Evolutionary conservation across 2,888 invertebrate genomes (phyloP).

Genomic region (Atherix ibis): DNA sequence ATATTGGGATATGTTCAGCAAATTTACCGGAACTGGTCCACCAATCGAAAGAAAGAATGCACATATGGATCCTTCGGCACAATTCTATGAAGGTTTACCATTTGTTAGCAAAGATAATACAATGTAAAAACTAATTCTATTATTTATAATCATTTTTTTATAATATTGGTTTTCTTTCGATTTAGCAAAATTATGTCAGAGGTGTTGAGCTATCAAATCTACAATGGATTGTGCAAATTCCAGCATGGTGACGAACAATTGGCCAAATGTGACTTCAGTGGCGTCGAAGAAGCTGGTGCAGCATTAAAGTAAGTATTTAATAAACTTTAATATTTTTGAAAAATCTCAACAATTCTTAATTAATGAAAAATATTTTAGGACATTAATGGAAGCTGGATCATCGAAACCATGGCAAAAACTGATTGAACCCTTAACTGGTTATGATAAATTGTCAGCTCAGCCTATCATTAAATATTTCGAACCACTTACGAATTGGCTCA

Average conservation of each 20-base stretch:
- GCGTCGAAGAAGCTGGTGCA: not conserved
- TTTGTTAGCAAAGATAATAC: too few species aligned
- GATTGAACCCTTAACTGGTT: not conserved
- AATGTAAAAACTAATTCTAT: too few species aligned
- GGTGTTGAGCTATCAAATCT: not conserved
- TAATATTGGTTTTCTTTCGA: not conserved
- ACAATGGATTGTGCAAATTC: not conserved
- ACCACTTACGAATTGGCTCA: not conserved
- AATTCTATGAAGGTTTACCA: slow-evolving; percentile 54
- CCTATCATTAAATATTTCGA: not conserved
- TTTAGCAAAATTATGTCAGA: not conserved
- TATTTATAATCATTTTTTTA: too few species aligned
- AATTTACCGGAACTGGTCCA: slow-evolving; percentile 41
- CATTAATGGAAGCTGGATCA: not conserved
- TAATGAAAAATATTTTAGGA: not conserved
- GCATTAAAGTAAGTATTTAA: not conserved
- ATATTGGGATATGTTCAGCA: slow-evolving; percentile 45
- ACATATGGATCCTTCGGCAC: slow-evolving; percentile 51
- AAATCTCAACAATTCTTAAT: not conserved
- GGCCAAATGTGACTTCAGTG: not conserved
- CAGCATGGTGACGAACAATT: not conserved
- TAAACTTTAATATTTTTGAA: not conserved
- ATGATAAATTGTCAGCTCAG: not conserved
- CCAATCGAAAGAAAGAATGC: slow-evolving; percentile 43
- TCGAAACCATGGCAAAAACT: not conserved